Evolutionary conservation across 1,140 invertebrate species (phyloP).

Genomic region (Cotesia chilonis): DNA sequence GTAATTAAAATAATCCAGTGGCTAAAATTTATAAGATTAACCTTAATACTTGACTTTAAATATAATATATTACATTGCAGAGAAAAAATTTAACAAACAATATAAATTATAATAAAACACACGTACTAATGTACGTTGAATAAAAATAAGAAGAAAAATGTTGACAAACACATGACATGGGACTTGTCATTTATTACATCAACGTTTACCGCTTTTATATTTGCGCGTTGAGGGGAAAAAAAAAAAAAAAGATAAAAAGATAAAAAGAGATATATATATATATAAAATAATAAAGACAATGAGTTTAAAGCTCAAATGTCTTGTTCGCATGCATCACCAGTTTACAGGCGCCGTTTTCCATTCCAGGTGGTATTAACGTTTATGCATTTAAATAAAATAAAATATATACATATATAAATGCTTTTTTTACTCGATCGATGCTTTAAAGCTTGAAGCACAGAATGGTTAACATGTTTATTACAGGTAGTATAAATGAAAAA

Average conservation of each 20-base stretch:
- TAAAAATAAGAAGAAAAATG: background rate
- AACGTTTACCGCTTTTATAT: constrained; percentile 15
- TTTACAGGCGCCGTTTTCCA: background rate
- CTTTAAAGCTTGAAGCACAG: too few relatives aligned
- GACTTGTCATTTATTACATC: constrained; percentile 12
- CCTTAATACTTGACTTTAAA: too few relatives aligned
- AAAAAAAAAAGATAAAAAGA: background rate
- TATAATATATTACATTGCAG: too few relatives aligned
- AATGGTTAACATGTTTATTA: too few relatives aligned
- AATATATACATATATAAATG: too few relatives aligned
- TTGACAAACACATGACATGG: constrained; percentile 8
- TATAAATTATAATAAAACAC: background rate
- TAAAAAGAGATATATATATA: too few relatives aligned
- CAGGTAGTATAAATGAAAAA: background rate
- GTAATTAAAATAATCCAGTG: too few relatives aligned
- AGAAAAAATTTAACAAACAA: too few relatives aligned
- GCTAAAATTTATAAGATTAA: too few relatives aligned
- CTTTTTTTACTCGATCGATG: too few relatives aligned
- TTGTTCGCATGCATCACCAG: constrained; percentile 25
- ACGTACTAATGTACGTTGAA: background rate
- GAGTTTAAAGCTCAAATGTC: constrained; percentile 31
- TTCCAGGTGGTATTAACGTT: background rate
- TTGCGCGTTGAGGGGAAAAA: background rate
- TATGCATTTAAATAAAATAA: too few relatives aligned
- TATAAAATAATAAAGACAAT: background rate